Evolutionary conservation across 2,797 vertebrate species (phyloP).

Genomic region (Eupleurogrammus muticus): DNA sequence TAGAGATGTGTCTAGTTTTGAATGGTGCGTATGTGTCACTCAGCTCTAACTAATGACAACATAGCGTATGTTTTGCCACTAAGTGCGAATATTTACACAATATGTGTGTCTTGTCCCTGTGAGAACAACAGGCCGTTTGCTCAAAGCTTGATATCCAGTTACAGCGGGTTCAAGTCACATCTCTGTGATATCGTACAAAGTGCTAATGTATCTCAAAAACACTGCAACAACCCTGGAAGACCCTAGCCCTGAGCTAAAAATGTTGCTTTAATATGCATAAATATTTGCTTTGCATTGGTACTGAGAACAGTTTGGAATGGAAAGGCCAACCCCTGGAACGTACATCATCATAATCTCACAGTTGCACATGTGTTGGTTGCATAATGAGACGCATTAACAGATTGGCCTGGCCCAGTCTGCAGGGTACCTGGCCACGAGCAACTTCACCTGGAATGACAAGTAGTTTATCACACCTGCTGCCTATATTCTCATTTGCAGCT

Average conservation of each 20-base stretch:
- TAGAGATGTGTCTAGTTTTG: slow-evolving; percentile 9
- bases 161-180: too few species aligned
- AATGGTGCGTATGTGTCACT: background rate
- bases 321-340: slow-evolving; percentile 15
- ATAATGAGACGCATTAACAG: slow-evolving; percentile 49
- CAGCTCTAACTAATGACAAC: slow-evolving; percentile 3
- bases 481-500: slow-evolving; percentile 1
- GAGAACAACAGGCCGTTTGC: background rate
- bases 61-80: slow-evolving; percentile 11
- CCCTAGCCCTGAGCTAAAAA: too few species aligned
- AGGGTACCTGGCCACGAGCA: slow-evolving; percentile 37
- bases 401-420: slow-evolving; percentile 36
- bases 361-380: slow-evolving; percentile 26
- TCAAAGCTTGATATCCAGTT: too few species aligned
- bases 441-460: slow-evolving; percentile 25
- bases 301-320: background rate
- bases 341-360: slow-evolving; percentile 18
- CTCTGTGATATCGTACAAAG: too few species aligned
- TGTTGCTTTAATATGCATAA: slow-evolving; percentile 13
- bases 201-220: too few species aligned
- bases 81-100: slow-evolving; percentile 17
- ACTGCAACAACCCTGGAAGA: too few species aligned
- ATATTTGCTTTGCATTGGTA: slow-evolving; percentile 1
- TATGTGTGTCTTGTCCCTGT: background rate
- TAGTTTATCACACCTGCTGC: slow-evolving; percentile 37